phyloP scores from a whole-genome alignment of 1,140 invertebrate species.

The Coptotermes formosanus region DNA sequence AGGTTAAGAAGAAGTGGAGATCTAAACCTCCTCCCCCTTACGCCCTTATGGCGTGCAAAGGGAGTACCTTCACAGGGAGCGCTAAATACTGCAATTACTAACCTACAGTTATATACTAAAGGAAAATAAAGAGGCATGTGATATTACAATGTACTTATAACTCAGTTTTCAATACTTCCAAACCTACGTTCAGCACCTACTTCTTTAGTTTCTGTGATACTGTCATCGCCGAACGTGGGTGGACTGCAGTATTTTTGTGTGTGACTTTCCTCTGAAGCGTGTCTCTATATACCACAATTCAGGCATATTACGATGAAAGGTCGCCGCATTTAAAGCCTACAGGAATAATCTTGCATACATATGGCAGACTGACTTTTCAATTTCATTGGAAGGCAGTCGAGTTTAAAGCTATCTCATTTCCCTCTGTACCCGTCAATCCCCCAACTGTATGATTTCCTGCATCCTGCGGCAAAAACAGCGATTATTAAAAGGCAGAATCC shows the following conservation, averaged over 20 bases:
- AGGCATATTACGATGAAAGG: background rate
- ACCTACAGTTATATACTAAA: no score
- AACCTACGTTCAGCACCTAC: no score
- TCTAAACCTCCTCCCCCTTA: no score
- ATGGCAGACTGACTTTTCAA: constrained; percentile 3
- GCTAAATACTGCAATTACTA: no score
- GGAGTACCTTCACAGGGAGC: no score
- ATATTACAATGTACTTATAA: no score
- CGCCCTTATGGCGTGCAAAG: no score
- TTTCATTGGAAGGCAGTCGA: background rate
- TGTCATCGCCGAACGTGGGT: background rate
- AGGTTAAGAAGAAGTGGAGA: no score
- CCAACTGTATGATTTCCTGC: background rate
- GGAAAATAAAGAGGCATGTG: no score
- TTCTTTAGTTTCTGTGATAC: no score
- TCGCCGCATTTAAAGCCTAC: background rate
- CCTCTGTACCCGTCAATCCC: background rate
- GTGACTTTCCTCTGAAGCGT: background rate
- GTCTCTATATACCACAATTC: background rate
- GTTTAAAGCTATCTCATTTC: background rate
- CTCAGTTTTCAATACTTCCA: no score
- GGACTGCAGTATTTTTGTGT: background rate
- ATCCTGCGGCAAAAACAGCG: background rate
- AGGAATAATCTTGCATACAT: constrained; percentile 6
- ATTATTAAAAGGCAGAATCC: constrained; percentile 17